Base-by-base conservation (phyloP, 2,113 vertebrate genomes). In the Campylorhamphus procurvoides region DNA sequence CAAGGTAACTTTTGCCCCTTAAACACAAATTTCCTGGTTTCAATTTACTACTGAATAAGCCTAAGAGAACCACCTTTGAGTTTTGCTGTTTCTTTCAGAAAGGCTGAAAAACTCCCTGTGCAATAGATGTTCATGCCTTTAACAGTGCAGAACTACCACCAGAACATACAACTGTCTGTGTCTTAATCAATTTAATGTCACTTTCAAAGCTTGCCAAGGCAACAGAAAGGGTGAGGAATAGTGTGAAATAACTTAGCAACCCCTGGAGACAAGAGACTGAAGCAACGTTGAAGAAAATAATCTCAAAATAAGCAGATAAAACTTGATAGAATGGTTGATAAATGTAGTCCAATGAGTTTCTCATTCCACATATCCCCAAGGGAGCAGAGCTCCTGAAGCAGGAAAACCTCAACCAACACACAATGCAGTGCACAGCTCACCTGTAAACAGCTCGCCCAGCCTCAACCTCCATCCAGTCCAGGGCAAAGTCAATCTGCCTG, bases 391-490 rank as follows among this genome's bases (percentile, higher is more conserved):
- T 84, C 12, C 18, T 7, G 4, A 59, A n/a, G 31, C 0, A 20
- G 33, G n/a, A 50, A 6, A 67, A 44, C n/a, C 16, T 44, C 44
- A 56, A 24, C 16, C 63, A 33, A 22, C 7, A 52, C 3, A 7
- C 12, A 63, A 3, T 55, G 59, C 28, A 67, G 42, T 35, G 31
- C n/a, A 47, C 46, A 17, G 33, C 93, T 77, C 94, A 99, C 99
- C 99, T 99, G 98, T 99, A 99, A 60, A 99, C 98, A 1, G 99
- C 99, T 10, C 99, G 97, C 6, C 99, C 99, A 0, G 99, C 99
- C 94, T 99, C 99, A 10, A 99, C 97, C 62, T 99, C 99, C 99
- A 99, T 99, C 99, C 99, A 99, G 93, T 99, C 99, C 87, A 99
- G 97, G 7, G 99, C 99, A 1, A 99, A 99, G 95, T 99, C 99